These are phyloP conservation scores for Biston stratarius DNA, from an alignment of 2,888 invertebrate genomes.

Conservation along the genomic window DNA sequence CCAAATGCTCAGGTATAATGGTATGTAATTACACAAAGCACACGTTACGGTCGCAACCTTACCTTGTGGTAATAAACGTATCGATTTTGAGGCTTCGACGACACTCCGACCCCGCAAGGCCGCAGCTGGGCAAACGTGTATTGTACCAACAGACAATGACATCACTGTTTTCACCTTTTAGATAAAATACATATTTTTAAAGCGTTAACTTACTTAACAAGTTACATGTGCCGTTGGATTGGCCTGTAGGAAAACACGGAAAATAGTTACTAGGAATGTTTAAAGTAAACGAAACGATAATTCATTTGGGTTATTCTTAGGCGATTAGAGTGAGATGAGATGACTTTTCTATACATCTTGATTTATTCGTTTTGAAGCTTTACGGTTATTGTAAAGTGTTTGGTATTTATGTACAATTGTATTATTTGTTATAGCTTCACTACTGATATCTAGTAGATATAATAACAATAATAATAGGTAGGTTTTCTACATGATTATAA, in stretches of 20 bases:
- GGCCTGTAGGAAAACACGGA: conserved; percentile 24
- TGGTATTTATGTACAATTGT: neutral
- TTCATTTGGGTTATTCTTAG: conserved; percentile 14
- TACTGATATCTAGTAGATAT: neutral
- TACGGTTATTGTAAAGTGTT: no score
- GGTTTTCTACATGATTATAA: no score
- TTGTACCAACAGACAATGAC: conserved; percentile 73
- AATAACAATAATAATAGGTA: neutral
- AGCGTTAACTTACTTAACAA: conserved; percentile 36
- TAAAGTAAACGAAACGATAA: conserved; percentile 17
- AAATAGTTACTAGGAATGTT: conserved; percentile 6
- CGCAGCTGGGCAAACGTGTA: conserved; percentile 76
- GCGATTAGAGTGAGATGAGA: neutral
- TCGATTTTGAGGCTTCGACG: conserved; percentile 58
- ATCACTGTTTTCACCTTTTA: conserved; percentile 63
- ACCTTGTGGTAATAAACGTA: conserved; percentile 48
- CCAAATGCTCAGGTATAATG: conserved; percentile 32
- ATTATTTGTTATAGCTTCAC: neutral
- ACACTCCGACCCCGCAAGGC: conserved; percentile 76
- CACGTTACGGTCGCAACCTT: conserved; percentile 48
- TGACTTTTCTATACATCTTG: conserved; percentile 7
- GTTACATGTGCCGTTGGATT: conserved; percentile 33
- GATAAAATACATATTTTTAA: conserved; percentile 47
- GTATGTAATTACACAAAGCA: conserved; percentile 40
- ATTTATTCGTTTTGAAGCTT: conserved; percentile 2